Base-by-base conservation (phyloP, 1,140 invertebrate genomes). In the Microvelia longipes region DNA sequence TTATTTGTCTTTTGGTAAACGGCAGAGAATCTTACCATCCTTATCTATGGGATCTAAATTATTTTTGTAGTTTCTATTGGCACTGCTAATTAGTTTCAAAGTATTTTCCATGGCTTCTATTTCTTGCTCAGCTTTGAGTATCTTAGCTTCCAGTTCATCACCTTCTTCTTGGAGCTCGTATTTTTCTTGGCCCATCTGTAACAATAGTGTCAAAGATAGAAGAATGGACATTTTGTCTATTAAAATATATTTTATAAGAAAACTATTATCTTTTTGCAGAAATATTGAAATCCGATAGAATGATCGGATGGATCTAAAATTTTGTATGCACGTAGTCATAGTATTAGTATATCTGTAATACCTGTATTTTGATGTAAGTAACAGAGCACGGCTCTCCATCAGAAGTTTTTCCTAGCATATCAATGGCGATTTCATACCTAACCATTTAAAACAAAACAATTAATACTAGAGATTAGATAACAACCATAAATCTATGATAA, bases 51-150 rank as follows among this genome's bases (percentile, higher is more conserved):
- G 61, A 19, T 73, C 73, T 28, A 77, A 60, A 50, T 72, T 73
- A 15, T 67, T 63, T 63, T 73, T 75, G 67, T 73, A 77, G 50
- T 70, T 71, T 1, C 68, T 77, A 75, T 90, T 89, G 65, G 86
- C 84, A n/a, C 82, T 77, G 76, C 87, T 87, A 13, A 90, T 80
- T 2, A 89, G 78, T 29, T 84, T 84, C 70, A 90, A 75, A 15
- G 88, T 89, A 74, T 88, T 88, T 77, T 91, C 88, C 79, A 90
- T 85, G 29, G 87, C 88, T 25, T 84, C 80, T 71, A 90, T 87
- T 77, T 90, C 88, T 29, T 83, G 79, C 79, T 90, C 89, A 26
- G 84, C 82, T 74, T 84, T 85, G 72, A 81, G 78, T 24, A 90
- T 86, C 67, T 85, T 83, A 1, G 80, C 81, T 77, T 91, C 88